Base-by-base conservation (phyloP, 1,140 invertebrate genomes). In the Lordiphosa collinella region DNA sequence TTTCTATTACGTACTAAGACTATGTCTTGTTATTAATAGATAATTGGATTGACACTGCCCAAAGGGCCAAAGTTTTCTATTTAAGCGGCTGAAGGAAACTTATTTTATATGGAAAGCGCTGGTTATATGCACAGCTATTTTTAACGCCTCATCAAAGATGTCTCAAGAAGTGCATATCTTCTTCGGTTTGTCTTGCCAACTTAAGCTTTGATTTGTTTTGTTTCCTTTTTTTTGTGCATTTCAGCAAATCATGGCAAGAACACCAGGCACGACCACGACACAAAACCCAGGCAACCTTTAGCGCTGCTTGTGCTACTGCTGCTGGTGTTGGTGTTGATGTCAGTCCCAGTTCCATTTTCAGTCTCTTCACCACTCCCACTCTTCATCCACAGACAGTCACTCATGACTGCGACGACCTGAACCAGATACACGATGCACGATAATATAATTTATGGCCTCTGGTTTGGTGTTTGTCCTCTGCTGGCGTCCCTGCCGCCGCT, bases 371-470 rank as follows among this genome's bases (percentile, higher is more conserved):
- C 16, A 51, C 9, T 25, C 46, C 29, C 14, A 22, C 29, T 37
- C 38, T 52, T 22, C 38, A 38, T 59, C 44, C 63, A 48, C 52
- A 46, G 65, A 73, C 64, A 78, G 74, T 78, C 74, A 79, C 68
- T 78, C 74, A 79, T 80, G 75, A 79, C 75, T 65, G 75, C 78
- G 75, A 80, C 78, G 75, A 80, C 76, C 76, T 80, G 76, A 71
- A 80, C 71, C 76, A 80, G 76, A 80, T 80, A 80, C 76, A 80
- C 76, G 76, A 80, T 80, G 76, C 66, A 82, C 71, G 76, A 80
- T 80, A 82, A 82, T 82, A 82, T 80, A 76, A 80, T 80, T 82
- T 80, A 80, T 80, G 76, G 76, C 71, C 71, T 61, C 71, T 61
- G 70, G 66, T 60, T 71, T 71, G 76, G 62, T 76, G 71, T 82